phyloP scores from a whole-genome alignment of 2,797 vertebrate species.

The Protosalanx chinensis region DNA sequence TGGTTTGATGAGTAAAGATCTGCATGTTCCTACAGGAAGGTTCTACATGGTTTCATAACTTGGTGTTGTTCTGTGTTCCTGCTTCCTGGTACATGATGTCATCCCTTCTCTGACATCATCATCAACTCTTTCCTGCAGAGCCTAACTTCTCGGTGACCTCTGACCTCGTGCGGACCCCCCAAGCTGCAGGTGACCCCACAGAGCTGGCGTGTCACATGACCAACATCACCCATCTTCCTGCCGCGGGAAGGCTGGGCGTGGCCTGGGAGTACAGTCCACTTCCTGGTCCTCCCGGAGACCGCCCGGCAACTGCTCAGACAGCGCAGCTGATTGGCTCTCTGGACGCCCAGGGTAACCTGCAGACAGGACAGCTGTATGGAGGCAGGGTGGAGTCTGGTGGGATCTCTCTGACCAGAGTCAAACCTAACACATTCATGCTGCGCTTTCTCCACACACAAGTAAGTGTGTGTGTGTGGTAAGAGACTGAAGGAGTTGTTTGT shows the following conservation, averaged over 20 bases:
- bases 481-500: background rate
- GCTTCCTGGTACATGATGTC: background rate
- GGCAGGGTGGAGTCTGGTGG: constrained; percentile 74
- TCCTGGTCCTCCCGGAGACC: constrained; percentile 45
- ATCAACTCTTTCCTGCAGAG: constrained; percentile 59
- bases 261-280: constrained; percentile 82
- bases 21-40: too few species aligned
- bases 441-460: constrained; percentile 81
- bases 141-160: constrained; percentile 76
- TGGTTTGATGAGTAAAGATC: too few species aligned
- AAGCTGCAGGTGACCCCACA: constrained; percentile 77
- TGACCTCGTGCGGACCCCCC: constrained; percentile 64
- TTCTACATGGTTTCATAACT: too few species aligned
- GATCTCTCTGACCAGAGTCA: constrained; percentile 75
- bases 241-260: constrained; percentile 71
- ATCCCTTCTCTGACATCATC: background rate
- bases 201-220: constrained; percentile 81
- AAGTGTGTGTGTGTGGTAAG: background rate
- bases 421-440: constrained; percentile 79
- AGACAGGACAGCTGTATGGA: constrained; percentile 65
- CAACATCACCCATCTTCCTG: constrained; percentile 51
- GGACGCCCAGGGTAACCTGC: constrained; percentile 80
- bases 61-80: background rate
- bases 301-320: constrained; percentile 36
- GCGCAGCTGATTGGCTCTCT: constrained; percentile 71